phyloP scores from a whole-genome alignment of 2,888 invertebrate genomes.

The Ypsolopha sequella region DNA sequence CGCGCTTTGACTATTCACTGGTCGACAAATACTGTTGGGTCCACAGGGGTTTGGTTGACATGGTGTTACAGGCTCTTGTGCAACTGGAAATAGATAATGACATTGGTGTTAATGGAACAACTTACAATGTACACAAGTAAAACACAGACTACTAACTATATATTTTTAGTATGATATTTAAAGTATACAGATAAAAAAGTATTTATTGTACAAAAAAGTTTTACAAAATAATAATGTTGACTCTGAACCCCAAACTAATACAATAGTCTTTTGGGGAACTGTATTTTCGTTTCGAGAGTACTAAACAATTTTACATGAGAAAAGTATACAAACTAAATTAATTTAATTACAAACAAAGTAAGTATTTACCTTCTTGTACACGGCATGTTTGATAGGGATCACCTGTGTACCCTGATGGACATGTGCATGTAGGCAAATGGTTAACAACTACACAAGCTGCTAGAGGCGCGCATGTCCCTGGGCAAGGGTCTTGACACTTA shows the following conservation, averaged over 20 bases:
- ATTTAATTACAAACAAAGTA: too few species aligned
- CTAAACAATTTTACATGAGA: too few species aligned
- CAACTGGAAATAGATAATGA: constrained; percentile 17
- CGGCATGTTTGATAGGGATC: constrained; percentile 71
- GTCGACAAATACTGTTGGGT: constrained; percentile 80
- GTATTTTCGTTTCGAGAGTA: too few species aligned
- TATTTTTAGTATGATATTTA: neutral
- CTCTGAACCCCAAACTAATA: too few species aligned
- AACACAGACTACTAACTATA: too few species aligned
- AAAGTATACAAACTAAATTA: too few species aligned
- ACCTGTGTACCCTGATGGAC: constrained; percentile 76
- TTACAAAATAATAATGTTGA: too few species aligned
- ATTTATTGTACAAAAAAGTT: too few species aligned
- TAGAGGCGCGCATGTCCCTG: constrained; percentile 80
- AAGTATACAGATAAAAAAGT: too few species aligned
- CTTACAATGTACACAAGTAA: too few species aligned
- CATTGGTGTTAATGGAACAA: too few species aligned
- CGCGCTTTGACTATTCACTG: constrained; percentile 77
- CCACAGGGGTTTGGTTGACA: constrained; percentile 82
- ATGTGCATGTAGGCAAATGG: constrained; percentile 78
- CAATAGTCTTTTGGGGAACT: too few species aligned
- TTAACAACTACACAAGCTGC: constrained; percentile 80
- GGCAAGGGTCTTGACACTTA: constrained; percentile 84
- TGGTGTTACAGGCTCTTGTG: constrained; percentile 57
- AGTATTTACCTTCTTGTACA: constrained; percentile 1